phyloP scores from a whole-genome alignment of 2,797 vertebrate genomes.

The Rachycentron canadum region DNA sequence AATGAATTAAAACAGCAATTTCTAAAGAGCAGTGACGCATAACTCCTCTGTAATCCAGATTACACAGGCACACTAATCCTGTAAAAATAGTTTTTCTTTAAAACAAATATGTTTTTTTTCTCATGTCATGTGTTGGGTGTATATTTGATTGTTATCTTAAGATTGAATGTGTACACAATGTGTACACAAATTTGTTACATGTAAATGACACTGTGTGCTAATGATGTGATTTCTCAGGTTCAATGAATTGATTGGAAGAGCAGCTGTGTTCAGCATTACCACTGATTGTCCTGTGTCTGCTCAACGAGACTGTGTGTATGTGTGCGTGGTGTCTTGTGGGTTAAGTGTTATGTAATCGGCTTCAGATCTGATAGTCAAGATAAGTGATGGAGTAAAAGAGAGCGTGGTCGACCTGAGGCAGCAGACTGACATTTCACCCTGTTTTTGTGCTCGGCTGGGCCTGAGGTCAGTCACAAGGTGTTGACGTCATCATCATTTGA shows the following conservation, averaged over 20 bases:
- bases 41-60: constrained; percentile 83
- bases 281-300: constrained; percentile 59
- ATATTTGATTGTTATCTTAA: neutral
- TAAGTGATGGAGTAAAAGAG: constrained; percentile 56
- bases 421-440: constrained; percentile 51
- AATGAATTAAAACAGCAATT: constrained; percentile 78
- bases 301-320: constrained; percentile 19
- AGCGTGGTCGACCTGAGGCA: constrained; percentile 42
- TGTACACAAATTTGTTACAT: constrained; percentile 16
- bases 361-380: constrained; percentile 65
- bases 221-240: constrained; percentile 18
- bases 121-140: neutral
- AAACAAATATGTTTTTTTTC: constrained; percentile 51
- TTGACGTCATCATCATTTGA: constrained; percentile 7
- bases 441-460: constrained; percentile 6
- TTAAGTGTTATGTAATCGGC: constrained; percentile 72
- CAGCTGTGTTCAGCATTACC: constrained; percentile 65
- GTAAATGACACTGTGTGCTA: constrained; percentile 2
- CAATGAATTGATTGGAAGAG: constrained; percentile 65
- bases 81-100: constrained; percentile 75
- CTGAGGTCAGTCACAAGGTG: constrained; percentile 31
- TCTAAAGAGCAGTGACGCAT: constrained; percentile 82
- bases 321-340: constrained; percentile 15
- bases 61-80: constrained; percentile 78
- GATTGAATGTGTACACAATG: neutral